Percentiles rank a stretch among this genome's conserved stretches.
phyloP scores from a whole-genome alignment of 2,888 invertebrate species.

The Catocala fraxini region DNA sequence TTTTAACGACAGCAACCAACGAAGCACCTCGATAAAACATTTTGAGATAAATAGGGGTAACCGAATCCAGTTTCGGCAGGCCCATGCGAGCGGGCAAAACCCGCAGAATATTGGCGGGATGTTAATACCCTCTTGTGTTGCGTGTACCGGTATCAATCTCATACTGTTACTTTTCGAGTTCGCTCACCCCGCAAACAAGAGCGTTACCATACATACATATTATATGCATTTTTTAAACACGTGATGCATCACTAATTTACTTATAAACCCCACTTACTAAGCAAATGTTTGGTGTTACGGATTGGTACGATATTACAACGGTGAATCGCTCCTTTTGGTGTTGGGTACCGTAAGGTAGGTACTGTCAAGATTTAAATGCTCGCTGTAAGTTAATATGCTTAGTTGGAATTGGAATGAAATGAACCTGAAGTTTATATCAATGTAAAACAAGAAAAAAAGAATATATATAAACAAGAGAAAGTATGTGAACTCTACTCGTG shows the following conservation, averaged over 20 bases:
- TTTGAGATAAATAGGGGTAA: neutral
- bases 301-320: neutral
- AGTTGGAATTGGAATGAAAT: no score
- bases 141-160: conserved; percentile 1
- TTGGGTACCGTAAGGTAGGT: no score
- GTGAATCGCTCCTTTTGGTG: neutral
- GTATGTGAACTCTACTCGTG: no score
- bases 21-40: conserved; percentile 2
- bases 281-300: conserved; percentile 4
- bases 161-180: conserved; percentile 22
- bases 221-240: conserved; percentile 26
- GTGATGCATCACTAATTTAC: conserved; percentile 27
- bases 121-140: neutral
- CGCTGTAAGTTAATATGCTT: no score
- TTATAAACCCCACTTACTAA: conserved; percentile 12
- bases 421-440: no score
- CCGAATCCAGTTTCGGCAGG: conserved; percentile 2
- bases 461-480: no score
- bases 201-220: conserved; percentile 21
- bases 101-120: neutral
- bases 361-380: no score
- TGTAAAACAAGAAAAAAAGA: no score
- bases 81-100: neutral
- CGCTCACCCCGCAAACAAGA: conserved; percentile 33
- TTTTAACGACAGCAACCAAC: neutral